Evolutionary conservation across 2,888 invertebrate genomes (phyloP), one percentile per base, ranked within the genome.

Genomic region (Cataglyphis livida): DNA sequence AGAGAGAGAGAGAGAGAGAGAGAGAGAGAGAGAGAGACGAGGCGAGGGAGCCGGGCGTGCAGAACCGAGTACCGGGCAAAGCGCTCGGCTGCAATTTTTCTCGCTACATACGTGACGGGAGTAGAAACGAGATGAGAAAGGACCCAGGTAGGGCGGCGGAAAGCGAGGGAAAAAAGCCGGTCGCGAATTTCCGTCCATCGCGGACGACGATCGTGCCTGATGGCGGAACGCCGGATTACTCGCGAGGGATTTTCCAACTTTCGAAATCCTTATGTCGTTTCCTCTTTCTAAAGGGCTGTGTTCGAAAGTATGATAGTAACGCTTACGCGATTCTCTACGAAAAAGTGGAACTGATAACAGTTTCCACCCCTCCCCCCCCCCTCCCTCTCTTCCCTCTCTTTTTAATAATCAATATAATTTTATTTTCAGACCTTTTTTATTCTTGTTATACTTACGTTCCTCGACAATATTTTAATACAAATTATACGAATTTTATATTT

Each of bases 61-160:
- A 94, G 94, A 94, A 94, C 94, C 76, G 93, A 92, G 93, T 93
- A 94, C 93, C 93, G 92, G 92, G 94, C 93, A 94, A 94, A 94
- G 94, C 94, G 94, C 94, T 94, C 93, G 92, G 92, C 94, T 94
- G 94, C 94, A 94, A 94, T 94, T 94, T 94, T 94, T 94, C 94
- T 94, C 94, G 94, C 94, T 93, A 94, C 93, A 94, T 94, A 94
- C 94, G 94, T 94, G 94, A 94, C 94, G 91, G 87, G 94, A 93
- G 94, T 94, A 90, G 91, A 92, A 94, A 94, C 92, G 91, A 92
- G 93, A 88, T 91, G 86, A 79, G 88, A 83, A 86, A 85, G 84
- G 71, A 84, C 82, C 41, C 81, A 70, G 85, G 75, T 74, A 65
- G 81, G 83, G 82, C 74, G 85, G 68, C 9, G 74, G 88, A 88